A percentile compares a stretch with the other conserved stretches of the same genome.
phyloP scores from a whole-genome alignment of 2,888 invertebrate species.

The Orthosia gracilis region DNA sequence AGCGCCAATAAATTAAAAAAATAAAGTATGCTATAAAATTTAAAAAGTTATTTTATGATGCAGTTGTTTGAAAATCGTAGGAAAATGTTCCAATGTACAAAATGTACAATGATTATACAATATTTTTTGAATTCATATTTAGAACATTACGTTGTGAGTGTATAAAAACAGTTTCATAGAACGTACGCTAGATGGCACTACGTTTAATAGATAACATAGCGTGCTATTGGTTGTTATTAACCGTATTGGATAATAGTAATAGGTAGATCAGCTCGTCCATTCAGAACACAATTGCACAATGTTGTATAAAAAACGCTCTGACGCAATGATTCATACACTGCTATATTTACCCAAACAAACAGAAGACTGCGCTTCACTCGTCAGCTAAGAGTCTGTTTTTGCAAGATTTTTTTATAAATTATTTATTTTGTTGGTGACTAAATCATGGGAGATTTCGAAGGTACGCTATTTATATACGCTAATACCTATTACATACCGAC shows the following conservation, averaged over 20 bases:
- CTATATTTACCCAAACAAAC: background rate
- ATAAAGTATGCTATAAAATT: too few species aligned
- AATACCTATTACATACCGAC: background rate
- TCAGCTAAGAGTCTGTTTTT: background rate
- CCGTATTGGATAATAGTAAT: background rate
- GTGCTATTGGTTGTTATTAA: background rate
- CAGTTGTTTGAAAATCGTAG: too few species aligned
- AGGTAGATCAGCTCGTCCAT: background rate
- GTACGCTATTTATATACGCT: background rate
- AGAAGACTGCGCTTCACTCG: background rate
- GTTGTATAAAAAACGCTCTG: background rate
- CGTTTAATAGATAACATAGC: background rate
- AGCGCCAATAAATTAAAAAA: too few species aligned
- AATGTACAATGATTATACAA: too few species aligned
- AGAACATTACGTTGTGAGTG: too few species aligned
- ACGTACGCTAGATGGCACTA: background rate
- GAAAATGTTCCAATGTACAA: too few species aligned
- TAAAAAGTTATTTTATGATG: too few species aligned
- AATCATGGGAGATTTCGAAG: background rate
- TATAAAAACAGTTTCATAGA: background rate
- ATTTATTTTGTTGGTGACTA: background rate
- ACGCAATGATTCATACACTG: background rate
- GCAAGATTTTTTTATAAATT: background rate
- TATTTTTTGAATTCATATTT: too few species aligned
- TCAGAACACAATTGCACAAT: slow-evolving; percentile 2